Base-by-base conservation (phyloP, 2,888 invertebrate genomes). In the Polyommatus iphigenia region DNA sequence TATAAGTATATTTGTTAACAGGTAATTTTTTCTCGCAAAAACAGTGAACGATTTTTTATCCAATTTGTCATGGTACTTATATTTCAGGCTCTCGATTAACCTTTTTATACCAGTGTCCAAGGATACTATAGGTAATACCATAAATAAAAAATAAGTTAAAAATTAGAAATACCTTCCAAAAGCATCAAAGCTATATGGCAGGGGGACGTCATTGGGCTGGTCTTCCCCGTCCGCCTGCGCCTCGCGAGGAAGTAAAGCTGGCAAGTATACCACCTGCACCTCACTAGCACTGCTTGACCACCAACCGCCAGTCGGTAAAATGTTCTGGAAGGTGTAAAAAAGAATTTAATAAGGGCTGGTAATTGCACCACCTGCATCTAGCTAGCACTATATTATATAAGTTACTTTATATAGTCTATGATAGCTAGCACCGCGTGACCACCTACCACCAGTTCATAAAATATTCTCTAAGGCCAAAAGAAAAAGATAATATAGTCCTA, bases 201-300 rank as follows among this genome's bases (percentile, higher is more conserved):
- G 86, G 50, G 95, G 94, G 10, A 95, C 88, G 76, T 91, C 92
- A 78, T 88, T 88, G 36, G 84, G 82, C 2, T 82, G 80, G 46
- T 87, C 86, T 81, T 88, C 90, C 10, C 85, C 82, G 1, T 87
- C 85, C 46, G 90, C 88, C 83, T 92, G 91, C 10, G 94, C 92
- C 81, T 91, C 93, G 50, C 91, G 87, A 32, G 94, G 91, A 79
- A 95, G 83, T 79, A 94, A 84, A 24, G 94, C 92, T 7, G 95
- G 95, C 80, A 96, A 89, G 85, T 95, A 95, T 81, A 96, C 95
- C 77, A 96, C 91, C 86, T 96, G 95, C 82, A 95, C 95, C 76
- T 96, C 95, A 0, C 88, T 78, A 1, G 67, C 67, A 80, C 84
- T 78, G 24, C 62, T 78, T 80, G 87, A 87, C 84, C 86, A 82